Evolutionary conservation across 2,113 vertebrate genomes (phyloP).

Genomic region (Stomatorhinus ivindoensis): DNA sequence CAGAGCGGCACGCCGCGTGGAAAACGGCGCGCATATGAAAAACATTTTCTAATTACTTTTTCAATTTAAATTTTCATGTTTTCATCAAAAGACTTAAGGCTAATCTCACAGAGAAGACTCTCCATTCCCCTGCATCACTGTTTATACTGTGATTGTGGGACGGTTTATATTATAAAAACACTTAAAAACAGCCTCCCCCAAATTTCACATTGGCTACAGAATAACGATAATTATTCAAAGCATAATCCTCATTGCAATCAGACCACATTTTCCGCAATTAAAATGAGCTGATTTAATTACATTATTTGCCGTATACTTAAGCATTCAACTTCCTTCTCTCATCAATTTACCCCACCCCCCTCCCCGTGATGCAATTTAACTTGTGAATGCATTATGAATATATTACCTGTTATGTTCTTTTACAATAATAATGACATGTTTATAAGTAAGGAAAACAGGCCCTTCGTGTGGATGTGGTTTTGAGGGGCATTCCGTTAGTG

Average conservation of each 20-base stretch:
- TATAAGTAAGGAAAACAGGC: background rate
- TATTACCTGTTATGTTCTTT: background rate
- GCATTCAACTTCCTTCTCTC: background rate
- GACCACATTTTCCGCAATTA: slow-evolving; percentile 11
- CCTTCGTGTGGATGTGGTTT: background rate
- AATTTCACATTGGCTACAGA: slow-evolving; percentile 6
- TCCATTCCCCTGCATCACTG: background rate
- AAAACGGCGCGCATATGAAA: background rate
- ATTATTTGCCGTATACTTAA: background rate
- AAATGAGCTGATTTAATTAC: slow-evolving; percentile 5
- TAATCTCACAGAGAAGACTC: background rate
- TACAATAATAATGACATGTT: background rate
- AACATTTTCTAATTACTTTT: slow-evolving; percentile 18
- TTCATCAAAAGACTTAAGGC: slow-evolving; percentile 12
- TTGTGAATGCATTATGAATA: background rate
- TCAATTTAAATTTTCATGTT: slow-evolving; percentile 8
- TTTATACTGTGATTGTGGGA: background rate
- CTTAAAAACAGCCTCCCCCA: background rate
- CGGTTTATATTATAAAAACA: background rate
- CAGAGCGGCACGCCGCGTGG: background rate
- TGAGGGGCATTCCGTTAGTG: background rate
- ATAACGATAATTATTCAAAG: background rate
- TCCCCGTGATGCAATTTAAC: background rate
- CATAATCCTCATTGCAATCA: slow-evolving; percentile 5
- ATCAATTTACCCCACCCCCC: background rate